These are phyloP conservation scores for Panagrolaimus sp. DNA, from an alignment of 1,140 invertebrate genomes.

Conservation along the genomic window DNA sequence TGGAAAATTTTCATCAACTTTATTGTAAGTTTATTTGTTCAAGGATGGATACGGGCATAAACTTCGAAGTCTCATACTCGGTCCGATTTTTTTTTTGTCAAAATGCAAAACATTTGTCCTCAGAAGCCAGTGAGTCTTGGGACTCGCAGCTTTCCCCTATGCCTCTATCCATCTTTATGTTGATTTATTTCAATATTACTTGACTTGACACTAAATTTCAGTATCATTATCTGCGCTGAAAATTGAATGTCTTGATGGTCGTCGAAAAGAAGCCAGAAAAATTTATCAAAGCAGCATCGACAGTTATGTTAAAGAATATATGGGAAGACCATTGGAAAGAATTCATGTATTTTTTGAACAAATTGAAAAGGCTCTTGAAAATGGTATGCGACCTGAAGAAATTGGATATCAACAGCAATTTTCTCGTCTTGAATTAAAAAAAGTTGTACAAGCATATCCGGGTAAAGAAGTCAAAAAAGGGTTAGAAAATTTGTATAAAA, in stretches of 20 bases:
- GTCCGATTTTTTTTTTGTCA: too few species aligned
- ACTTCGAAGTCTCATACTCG: too few species aligned
- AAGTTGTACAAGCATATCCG: conserved; percentile 90
- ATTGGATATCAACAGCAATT: conserved; percentile 95
- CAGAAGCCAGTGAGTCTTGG: too few species aligned
- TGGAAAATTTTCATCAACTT: conserved; percentile 93
- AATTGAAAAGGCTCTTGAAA: conserved; percentile 78
- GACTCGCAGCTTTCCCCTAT: too few species aligned
- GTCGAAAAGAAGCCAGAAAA: conserved; percentile 82
- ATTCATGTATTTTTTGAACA: conserved; percentile 75
- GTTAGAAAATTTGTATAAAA: conserved; percentile 85
- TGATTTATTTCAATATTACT: too few species aligned
- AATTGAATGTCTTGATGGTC: conserved; percentile 76
- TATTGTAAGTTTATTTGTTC: conserved; percentile 63
- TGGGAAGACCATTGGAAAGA: conserved; percentile 89
- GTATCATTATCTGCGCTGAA: conserved; percentile 73
- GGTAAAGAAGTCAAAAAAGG: conserved; percentile 90
- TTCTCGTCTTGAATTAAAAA: conserved; percentile 89
- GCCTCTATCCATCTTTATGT: too few species aligned
- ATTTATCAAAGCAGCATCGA: conserved; percentile 82
- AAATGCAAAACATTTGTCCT: too few species aligned
- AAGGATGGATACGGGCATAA: too few species aligned
- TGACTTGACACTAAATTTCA: too few species aligned
- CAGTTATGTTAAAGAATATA: conserved; percentile 84
- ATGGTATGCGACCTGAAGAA: conserved; percentile 91